Evolutionary conservation across 2,888 invertebrate species (phyloP).

Genomic region (Lithophane leautieri): DNA sequence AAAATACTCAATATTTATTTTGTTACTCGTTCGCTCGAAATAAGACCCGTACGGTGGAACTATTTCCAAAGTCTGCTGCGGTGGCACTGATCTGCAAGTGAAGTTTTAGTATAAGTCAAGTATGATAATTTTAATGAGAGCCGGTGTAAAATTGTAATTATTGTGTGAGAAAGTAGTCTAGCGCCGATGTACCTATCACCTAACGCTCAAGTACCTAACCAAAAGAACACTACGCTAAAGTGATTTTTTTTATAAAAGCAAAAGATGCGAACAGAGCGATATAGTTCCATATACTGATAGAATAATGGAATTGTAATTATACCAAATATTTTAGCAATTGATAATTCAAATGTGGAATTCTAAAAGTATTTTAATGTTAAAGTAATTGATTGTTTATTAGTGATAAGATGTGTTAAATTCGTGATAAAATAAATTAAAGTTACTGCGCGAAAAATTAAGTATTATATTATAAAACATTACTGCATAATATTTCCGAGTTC

Average conservation of each 20-base stretch:
- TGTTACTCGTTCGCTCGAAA: slow-evolving; percentile 76
- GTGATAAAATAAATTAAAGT: slow-evolving; percentile 83
- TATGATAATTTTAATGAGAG: slow-evolving; percentile 71
- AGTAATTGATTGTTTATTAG: slow-evolving; percentile 83
- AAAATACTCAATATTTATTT: slow-evolving; percentile 66
- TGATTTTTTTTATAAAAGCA: slow-evolving; percentile 66
- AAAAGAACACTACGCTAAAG: slow-evolving; percentile 65
- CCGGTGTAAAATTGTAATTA: slow-evolving; percentile 72
- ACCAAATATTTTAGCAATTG: slow-evolving; percentile 75
- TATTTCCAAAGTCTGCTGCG: slow-evolving; percentile 46
- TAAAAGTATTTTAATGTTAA: slow-evolving; percentile 85
- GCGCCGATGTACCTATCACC: slow-evolving; percentile 70
- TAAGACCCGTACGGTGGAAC: slow-evolving; percentile 49
- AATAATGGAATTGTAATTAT: slow-evolving; percentile 75
- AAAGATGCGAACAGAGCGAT: slow-evolving; percentile 68
- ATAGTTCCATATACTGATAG: slow-evolving; percentile 75
- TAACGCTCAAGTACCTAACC: slow-evolving; percentile 73
- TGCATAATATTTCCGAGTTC: slow-evolving; percentile 62
- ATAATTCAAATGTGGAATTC: slow-evolving; percentile 81
- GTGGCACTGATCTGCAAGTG: slow-evolving; percentile 53
- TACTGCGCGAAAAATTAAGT: slow-evolving; percentile 78
- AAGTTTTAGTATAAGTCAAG: slow-evolving; percentile 47
- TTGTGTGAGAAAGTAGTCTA: slow-evolving; percentile 73
- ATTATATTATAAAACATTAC: slow-evolving; percentile 73
- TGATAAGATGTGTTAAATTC: slow-evolving; percentile 85